phyloP scores from a whole-genome alignment of 2,888 invertebrate genomes.

The Dichetophora obliterata region DNA sequence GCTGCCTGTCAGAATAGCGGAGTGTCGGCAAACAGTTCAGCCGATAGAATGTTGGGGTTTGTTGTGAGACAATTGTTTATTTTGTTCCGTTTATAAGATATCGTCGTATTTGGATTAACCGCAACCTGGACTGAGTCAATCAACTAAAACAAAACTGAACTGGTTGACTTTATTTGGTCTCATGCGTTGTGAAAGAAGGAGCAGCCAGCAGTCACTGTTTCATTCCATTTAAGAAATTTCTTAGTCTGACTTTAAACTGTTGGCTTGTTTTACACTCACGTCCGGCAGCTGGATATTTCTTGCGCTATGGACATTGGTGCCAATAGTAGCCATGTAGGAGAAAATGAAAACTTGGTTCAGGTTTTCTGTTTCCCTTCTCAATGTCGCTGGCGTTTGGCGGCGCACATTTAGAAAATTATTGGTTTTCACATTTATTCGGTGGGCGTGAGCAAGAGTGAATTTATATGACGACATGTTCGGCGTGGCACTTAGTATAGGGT shows the following conservation, averaged over 20 bases:
- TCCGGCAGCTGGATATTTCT: slow-evolving; percentile 41
- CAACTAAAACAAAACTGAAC: not conserved
- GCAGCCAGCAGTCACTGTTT: not conserved
- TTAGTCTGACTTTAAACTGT: not conserved
- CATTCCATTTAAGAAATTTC: slow-evolving; percentile 26
- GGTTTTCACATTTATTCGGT: slow-evolving; percentile 50
- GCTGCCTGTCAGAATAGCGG: too few species aligned
- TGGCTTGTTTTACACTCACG: slow-evolving; percentile 20
- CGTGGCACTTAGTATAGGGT: slow-evolving; percentile 40
- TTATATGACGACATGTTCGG: slow-evolving; percentile 55
- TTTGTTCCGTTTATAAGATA: slow-evolving; percentile 9
- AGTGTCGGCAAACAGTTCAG: too few species aligned
- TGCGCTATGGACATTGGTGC: not conserved
- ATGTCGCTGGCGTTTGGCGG: slow-evolving; percentile 51
- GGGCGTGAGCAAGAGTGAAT: slow-evolving; percentile 54
- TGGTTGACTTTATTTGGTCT: not conserved
- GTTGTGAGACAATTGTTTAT: slow-evolving; percentile 32
- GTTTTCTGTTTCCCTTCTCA: not conserved
- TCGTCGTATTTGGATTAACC: not conserved
- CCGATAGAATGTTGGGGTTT: not conserved
- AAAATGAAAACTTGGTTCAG: not conserved
- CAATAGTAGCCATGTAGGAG: not conserved
- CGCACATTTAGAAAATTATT: slow-evolving; percentile 66
- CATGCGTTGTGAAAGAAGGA: not conserved
- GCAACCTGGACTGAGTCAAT: slow-evolving; percentile 4